These are phyloP conservation scores for Aplochiton taeniatus DNA, from an alignment of 2,797 vertebrate species.

Conservation along the genomic window DNA sequence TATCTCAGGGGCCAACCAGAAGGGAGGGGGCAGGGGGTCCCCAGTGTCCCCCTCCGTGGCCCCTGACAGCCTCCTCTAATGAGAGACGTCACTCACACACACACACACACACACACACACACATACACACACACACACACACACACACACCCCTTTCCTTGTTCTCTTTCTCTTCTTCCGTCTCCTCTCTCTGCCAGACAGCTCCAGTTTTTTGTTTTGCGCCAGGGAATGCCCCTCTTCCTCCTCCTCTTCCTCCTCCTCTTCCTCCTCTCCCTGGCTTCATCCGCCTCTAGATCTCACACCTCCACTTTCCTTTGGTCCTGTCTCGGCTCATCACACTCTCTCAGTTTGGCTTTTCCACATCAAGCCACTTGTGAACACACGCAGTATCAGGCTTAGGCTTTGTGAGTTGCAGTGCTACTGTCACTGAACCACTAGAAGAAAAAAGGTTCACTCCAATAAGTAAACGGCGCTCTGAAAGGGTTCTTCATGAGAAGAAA, in stretches of 20 bases:
- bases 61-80: slow-evolving; percentile 81
- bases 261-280: slow-evolving; percentile 34
- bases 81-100: slow-evolving; percentile 78
- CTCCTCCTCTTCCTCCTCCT: slow-evolving; percentile 47
- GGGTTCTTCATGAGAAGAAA: too few relatives aligned
- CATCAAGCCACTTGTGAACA: slow-evolving; percentile 55
- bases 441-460: too few relatives aligned
- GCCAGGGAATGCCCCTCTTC: slow-evolving; percentile 40
- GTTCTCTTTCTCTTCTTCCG: slow-evolving; percentile 51
- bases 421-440: too few relatives aligned
- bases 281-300: slow-evolving; percentile 19
- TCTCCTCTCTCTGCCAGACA: slow-evolving; percentile 31
- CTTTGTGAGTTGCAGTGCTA: too few relatives aligned
- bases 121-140: slow-evolving; percentile 15
- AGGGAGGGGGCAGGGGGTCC: slow-evolving; percentile 46
- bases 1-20: slow-evolving; percentile 69
- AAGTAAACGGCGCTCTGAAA: too few relatives aligned
- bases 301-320: slow-evolving; percentile 18
- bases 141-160: slow-evolving; percentile 37
- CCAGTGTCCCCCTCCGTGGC: slow-evolving; percentile 64
- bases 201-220: not conserved
- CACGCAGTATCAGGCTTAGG: slow-evolving; percentile 32
- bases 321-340: slow-evolving; percentile 33
- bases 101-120: slow-evolving; percentile 7
- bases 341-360: slow-evolving; percentile 15